A percentile compares a stretch with the other conserved stretches of the same genome.
These are phyloP conservation scores for Vombatus ursinus DNA, from an alignment of 2,113 vertebrate genomes.

Conservation along the genomic window DNA sequence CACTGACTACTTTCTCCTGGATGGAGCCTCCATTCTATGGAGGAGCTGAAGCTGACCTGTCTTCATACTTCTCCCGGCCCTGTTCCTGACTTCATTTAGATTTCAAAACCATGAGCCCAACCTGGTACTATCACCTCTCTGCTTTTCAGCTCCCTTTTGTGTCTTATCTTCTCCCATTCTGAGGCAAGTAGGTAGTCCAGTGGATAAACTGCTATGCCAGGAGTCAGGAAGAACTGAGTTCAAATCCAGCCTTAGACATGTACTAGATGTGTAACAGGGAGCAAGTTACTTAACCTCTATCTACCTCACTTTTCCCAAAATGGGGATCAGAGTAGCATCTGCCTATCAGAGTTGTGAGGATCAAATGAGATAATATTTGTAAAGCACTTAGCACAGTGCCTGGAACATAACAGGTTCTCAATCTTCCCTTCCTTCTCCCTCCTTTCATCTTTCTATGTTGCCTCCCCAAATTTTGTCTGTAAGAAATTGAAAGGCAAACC, in stretches of 20 bases:
- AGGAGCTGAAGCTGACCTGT: too few species aligned
- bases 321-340: background rate
- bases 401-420: background rate
- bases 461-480: background rate
- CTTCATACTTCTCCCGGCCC: background rate
- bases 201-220: background rate
- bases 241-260: background rate
- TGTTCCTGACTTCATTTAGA: background rate
- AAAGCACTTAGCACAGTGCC: background rate
- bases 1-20: background rate
- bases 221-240: background rate
- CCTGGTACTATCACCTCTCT: background rate
- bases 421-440: background rate
- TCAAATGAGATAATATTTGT: background rate
- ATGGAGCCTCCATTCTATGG: background rate
- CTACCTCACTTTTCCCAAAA: background rate
- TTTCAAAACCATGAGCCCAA: background rate
- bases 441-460: background rate
- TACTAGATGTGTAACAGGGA: background rate
- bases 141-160: background rate
- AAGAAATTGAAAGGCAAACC: background rate
- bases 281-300: background rate
- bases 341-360: background rate
- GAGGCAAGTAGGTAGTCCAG: background rate
- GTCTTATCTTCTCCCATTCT: background rate